phyloP scores from a whole-genome alignment of 2,797 vertebrate genomes.

The Amazona ochrocephala region DNA sequence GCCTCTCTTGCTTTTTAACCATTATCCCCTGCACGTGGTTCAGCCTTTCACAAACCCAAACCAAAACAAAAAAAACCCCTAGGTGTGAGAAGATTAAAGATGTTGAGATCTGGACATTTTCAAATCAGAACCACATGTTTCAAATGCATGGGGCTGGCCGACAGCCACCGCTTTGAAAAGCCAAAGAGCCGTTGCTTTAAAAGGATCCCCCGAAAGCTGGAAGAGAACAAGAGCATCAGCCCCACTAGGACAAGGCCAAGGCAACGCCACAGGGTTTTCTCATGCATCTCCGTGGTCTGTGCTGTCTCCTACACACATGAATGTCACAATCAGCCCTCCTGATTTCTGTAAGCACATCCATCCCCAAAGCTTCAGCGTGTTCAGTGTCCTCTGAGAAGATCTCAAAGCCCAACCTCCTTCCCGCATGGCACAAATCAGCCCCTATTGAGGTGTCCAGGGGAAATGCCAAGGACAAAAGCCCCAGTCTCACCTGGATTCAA shows the following conservation, averaged over 20 bases:
- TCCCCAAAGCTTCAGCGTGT: background rate
- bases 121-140: slow-evolving; percentile 71
- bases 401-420: background rate
- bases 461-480: background rate
- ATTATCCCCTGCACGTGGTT: slow-evolving; percentile 20
- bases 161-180: slow-evolving; percentile 49
- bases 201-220: slow-evolving; percentile 15
- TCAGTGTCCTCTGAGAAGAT: background rate
- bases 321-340: fast-evolving
- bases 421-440: background rate
- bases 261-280: background rate
- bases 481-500: background rate
- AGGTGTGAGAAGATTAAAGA: slow-evolving; percentile 75
- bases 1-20: slow-evolving; percentile 38
- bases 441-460: background rate
- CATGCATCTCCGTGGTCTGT: background rate
- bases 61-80: slow-evolving; percentile 63
- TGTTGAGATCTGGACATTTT: slow-evolving; percentile 68
- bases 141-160: slow-evolving; percentile 59
- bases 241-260: background rate
- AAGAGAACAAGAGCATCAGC: slow-evolving; percentile 24
- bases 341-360: background rate
- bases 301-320: background rate
- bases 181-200: background rate
- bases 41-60: slow-evolving; percentile 62